Base-by-base conservation (phyloP, 2,113 vertebrate species). In the Oplegnathus fasciatus region DNA sequence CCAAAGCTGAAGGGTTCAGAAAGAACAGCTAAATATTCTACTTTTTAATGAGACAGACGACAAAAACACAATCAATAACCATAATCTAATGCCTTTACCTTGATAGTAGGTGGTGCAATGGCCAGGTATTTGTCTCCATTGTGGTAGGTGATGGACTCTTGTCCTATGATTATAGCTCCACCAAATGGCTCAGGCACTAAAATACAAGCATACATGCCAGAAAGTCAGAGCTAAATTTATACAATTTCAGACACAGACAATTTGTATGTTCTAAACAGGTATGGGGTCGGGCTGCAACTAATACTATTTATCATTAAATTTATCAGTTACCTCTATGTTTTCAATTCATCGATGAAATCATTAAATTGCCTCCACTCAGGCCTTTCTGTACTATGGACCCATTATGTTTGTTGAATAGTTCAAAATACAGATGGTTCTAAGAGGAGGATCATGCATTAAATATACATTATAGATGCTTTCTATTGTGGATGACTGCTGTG, bases 121-220 rank as follows among this genome's bases (percentile, higher is more conserved):
- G 98, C 98, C 81, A 99, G 90, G 64, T 99, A 99, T 80, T 99
- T 99, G 88, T 99, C 98, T 17, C 98, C 98, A 0, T 99, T 99
- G 94, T 99, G 98, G 80, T 99, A 99, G 22, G 98, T 99, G 91
- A 99, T 99, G 0, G 98, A 99, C 82, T 99, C 98, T 90, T 99
- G 98, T 75, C 98, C 98, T 24, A 99, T 99, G 93, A 99, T 99
- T 92, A 99, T 99, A 20, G 98, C 98, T 0, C 98, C 98, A 88
- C 98, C 98, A 30, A 99, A 99, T 81, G 98, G 98, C 91, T 99
- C 98, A 0, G 98, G 98, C 48, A 99, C 98, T 99, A 64, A 75
- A 94, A 92, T 64, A 58, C 78, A 94, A 65, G 91, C 42, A 91
- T 64, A 90, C 0, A 57, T 17, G 15, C 7, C 55, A 22, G 2